These are phyloP conservation scores for Copsychus sechellarum DNA, from an alignment of 2,113 vertebrate genomes.

Conservation along the genomic window DNA sequence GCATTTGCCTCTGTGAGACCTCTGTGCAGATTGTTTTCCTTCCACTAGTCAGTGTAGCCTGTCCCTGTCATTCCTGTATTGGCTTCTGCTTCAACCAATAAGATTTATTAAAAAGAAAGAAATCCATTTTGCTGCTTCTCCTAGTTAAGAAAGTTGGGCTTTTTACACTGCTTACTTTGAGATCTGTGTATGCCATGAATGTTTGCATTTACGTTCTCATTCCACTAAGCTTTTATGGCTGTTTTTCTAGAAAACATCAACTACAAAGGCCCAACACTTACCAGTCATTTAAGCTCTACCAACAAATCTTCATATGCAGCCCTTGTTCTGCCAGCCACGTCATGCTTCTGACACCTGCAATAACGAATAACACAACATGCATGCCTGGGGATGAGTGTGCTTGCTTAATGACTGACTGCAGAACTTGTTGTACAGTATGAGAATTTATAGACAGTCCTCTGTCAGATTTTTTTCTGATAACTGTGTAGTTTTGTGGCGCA, in stretches of 20 bases:
- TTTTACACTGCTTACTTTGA: background rate
- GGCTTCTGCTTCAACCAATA: background rate
- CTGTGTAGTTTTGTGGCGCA: background rate
- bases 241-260: slow-evolving; percentile 2
- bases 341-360: background rate
- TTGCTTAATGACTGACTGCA: background rate
- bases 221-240: background rate
- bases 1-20: background rate
- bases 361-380: background rate
- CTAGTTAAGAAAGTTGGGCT: background rate
- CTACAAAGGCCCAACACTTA: slow-evolving; percentile 11
- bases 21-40: background rate
- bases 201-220: background rate
- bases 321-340: background rate
- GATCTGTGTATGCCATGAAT: background rate
- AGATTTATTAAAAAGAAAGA: background rate
- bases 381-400: slow-evolving; percentile 19
- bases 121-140: background rate
- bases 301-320: background rate
- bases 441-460: slow-evolving; percentile 56
- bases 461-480: slow-evolving; percentile 46
- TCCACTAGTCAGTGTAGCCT: background rate
- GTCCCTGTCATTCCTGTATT: slow-evolving; percentile 49
- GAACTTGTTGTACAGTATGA: background rate
- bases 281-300: background rate